A percentile compares a stretch with the other conserved stretches of the same genome.
Conservation (phyloP, 2,888 invertebrate genomes). For the Apoderus coryli region DNA sequence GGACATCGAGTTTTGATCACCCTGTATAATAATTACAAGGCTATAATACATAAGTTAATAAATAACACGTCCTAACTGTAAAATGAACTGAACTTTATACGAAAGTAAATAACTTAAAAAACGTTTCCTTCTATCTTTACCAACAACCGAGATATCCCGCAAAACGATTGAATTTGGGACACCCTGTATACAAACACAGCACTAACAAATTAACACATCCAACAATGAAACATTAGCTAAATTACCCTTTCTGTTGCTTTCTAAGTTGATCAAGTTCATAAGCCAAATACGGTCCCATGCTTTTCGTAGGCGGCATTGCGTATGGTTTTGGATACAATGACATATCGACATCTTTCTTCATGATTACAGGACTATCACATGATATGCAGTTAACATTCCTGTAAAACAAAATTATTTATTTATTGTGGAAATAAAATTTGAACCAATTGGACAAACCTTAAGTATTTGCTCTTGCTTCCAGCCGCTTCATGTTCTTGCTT, state of each 20-base stretch:
- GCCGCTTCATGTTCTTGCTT: slow-evolving; percentile 55
- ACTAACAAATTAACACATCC: no score
- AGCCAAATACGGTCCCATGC: slow-evolving; percentile 55
- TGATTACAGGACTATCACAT: slow-evolving; percentile 59
- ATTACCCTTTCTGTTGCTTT: slow-evolving; percentile 36
- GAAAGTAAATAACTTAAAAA: no score
- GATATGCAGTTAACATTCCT: slow-evolving; percentile 64
- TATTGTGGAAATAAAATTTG: slow-evolving; percentile 1
- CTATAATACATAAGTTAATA: no score
- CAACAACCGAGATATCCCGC: no score
- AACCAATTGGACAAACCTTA: slow-evolving; percentile 34
- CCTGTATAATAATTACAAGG: no score
- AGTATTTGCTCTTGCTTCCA: slow-evolving; percentile 48
- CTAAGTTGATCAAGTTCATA: slow-evolving; percentile 49
- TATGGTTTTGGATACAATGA: slow-evolving; percentile 35
- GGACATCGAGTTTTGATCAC: no score
- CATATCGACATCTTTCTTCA: slow-evolving; percentile 43
- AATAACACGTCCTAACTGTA: no score
- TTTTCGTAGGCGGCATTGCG: slow-evolving; percentile 40
- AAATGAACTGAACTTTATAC: no score
- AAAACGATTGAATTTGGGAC: no score
- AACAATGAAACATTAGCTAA: no score
- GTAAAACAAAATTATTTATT: slow-evolving; percentile 10
- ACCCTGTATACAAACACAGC: no score
- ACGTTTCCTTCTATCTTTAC: no score